Base-by-base conservation (phyloP, 2,888 invertebrate genomes). In the Standfussiana lucernea region DNA sequence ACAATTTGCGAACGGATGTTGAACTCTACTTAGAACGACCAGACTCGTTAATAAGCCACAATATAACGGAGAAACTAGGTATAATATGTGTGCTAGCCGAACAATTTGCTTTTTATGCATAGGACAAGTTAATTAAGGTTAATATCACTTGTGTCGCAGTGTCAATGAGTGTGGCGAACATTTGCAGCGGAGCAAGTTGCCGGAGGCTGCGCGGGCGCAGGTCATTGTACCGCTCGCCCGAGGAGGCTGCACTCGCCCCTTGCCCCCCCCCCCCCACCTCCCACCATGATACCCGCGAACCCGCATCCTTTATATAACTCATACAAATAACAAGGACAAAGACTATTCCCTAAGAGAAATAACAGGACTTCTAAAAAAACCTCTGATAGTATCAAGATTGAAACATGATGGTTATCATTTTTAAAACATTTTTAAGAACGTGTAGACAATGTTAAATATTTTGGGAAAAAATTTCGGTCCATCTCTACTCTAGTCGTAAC, bases 211-310 rank as follows among this genome's bases (percentile, higher is more conserved):
- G 93, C 93, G 86, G 92, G 91, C 92, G 90, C 92, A 91, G 94
- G 96, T 96, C 96, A 93, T 93, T 95, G 96, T 93, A 92, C 95
- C 90, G 89, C 90, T 89, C 89, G 88, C 89, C 90, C 81, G 90
- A 91, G 91, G 92, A 93, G 93, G 90, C 93, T 95, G 95, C 93
- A 93, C 94, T 91, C 91, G 88, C 91, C 92, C 88, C 90, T 87
- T 90, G 77, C 89, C 86, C 89, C 89, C 75, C 84, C 45, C 89
- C 88, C 84, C n/a, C n/a, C n/a, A n/a, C 86, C 84, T 50, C 89
- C 88, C 84, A 87, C 89, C 87, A 83, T 88, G 83, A 89, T 88
- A 89, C 89, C 83, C 87, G 83, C 91, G 89, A 92, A 90, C 91
- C 87, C 85, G 90, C 91, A 91, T 92, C 92, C 92, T 91, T 91